Percentiles rank a stretch among this genome's conserved stretches.
These are phyloP conservation scores for Oxyteleia sp. DNA, from an alignment of 2,888 invertebrate species.

Conservation along the genomic window DNA sequence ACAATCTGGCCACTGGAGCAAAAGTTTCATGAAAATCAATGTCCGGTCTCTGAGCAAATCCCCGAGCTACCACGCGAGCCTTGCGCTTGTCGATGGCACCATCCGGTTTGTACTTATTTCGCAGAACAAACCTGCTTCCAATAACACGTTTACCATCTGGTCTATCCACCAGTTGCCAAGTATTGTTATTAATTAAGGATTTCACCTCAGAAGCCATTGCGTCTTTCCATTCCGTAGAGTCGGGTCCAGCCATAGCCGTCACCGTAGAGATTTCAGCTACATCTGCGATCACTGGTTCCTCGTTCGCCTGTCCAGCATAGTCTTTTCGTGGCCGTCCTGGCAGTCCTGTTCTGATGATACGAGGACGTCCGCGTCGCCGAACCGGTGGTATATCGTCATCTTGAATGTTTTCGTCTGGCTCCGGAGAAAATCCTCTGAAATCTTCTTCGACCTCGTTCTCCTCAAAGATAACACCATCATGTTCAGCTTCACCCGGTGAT, in stretches of 20 bases:
- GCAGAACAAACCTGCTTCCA: too few relatives aligned
- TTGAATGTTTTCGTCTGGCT: neutral
- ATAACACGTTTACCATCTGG: constrained; percentile 22
- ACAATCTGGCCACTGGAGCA: constrained; percentile 15
- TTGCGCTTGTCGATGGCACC: constrained; percentile 23
- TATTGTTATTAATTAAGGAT: constrained; percentile 11
- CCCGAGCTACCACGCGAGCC: constrained; percentile 44
- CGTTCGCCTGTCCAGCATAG: neutral
- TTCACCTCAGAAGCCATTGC: constrained; percentile 41
- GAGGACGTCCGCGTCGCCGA: neutral
- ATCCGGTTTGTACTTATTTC: constrained; percentile 21
- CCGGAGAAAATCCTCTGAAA: neutral
- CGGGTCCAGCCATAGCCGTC: constrained; percentile 13
- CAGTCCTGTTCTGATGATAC: neutral
- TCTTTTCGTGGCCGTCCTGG: constrained; percentile 10
- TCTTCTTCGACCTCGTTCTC: neutral
- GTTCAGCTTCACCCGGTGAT: neutral
- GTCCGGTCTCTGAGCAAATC: constrained; percentile 29
- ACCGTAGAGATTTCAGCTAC: constrained; percentile 9
- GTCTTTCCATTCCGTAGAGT: constrained; percentile 31
- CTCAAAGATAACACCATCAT: neutral
- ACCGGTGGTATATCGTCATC: neutral
- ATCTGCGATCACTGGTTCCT: neutral
- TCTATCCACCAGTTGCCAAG: constrained; percentile 38
- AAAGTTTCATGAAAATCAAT: constrained; percentile 31